Evolutionary conservation across 2,797 vertebrate species (phyloP).

Genomic region (Falco novaeseelandiae): DNA sequence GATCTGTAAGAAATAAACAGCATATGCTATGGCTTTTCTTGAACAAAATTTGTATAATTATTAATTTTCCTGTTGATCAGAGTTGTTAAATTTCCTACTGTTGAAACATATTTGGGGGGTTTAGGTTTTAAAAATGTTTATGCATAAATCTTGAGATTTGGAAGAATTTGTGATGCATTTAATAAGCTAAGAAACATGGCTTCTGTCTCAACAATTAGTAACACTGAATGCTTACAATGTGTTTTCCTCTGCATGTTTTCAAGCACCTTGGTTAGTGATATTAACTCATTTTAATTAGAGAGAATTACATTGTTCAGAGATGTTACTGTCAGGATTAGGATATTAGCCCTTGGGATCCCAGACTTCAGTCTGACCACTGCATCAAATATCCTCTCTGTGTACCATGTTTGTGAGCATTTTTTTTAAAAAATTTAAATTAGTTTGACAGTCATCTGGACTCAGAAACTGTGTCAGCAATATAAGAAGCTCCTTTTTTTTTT

Average conservation of each 20-base stretch:
- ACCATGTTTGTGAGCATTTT: not conserved
- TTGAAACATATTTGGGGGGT: not conserved
- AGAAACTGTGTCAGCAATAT: not conserved
- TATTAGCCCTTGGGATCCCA: not conserved
- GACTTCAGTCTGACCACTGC: not conserved
- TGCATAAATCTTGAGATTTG: not conserved
- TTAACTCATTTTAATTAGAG: not conserved
- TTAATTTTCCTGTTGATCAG: not conserved
- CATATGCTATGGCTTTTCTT: not conserved
- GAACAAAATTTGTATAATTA: not conserved
- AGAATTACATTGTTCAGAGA: not conserved
- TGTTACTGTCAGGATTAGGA: not conserved
- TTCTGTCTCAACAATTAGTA: not conserved
- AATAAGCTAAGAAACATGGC: not conserved
- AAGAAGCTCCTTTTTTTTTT: not conserved
- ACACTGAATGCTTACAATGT: not conserved
- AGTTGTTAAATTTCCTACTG: not conserved
- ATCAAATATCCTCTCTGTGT: not conserved
- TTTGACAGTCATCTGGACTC: not conserved
- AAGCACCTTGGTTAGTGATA: not conserved
- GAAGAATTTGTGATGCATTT: not conserved
- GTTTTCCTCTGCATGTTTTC: not conserved
- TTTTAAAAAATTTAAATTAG: not conserved
- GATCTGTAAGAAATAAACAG: constrained; percentile 72
- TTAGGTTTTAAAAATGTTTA: not conserved